Evolutionary conservation across 2,888 invertebrate genomes (phyloP), one percentile per base, ranked within the genome.

Genomic region (Tenthredo mesomela): DNA sequence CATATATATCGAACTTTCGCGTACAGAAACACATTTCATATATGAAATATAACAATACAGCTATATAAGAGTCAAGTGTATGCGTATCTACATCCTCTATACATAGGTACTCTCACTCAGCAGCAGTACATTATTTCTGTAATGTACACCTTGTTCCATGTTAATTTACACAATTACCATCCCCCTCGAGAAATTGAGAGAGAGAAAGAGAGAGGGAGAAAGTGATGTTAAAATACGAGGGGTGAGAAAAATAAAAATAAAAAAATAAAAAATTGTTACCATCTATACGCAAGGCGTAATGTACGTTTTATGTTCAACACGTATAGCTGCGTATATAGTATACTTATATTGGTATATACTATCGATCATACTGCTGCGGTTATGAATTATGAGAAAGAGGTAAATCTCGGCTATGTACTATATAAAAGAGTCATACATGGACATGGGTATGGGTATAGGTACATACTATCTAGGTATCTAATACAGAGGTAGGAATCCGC

Each of bases 401-500:
- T 61, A 61, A 61, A 61, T 61, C 61, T 61, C 61, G 21, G 21
- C 61, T 4, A 50, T 50, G n/a, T 54, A 54, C 7, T n/a, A 33
- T 18, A 33, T 67, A 18, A 6, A 29, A 33, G 67, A 67, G 29
- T 12, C 25, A 61, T 33, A 73, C 2, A 43, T 43, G 43, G 40
- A 43, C n/a, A n/a, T n/a, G n/a, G n/a, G n/a, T n/a, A n/a, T n/a
- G 37, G n/a, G 33, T n/a, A 1, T n/a, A 10, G 70, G 37, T 75
- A 43, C 25, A 54, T 29, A 29, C 21, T 18, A n/a, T 15, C 21
- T 80, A 25, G 80, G 61, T 80, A 61, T 61, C 80, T 80, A 58
- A 80, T 80, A 65, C 58, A 80, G 80, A 80, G 80, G 33, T 33
- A 58, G 61, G 80, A 80, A 80, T 80, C 61, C 58, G 58, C 58